Conservation (phyloP, 2,888 invertebrate genomes). For the Eupelmus urozonus region DNA sequence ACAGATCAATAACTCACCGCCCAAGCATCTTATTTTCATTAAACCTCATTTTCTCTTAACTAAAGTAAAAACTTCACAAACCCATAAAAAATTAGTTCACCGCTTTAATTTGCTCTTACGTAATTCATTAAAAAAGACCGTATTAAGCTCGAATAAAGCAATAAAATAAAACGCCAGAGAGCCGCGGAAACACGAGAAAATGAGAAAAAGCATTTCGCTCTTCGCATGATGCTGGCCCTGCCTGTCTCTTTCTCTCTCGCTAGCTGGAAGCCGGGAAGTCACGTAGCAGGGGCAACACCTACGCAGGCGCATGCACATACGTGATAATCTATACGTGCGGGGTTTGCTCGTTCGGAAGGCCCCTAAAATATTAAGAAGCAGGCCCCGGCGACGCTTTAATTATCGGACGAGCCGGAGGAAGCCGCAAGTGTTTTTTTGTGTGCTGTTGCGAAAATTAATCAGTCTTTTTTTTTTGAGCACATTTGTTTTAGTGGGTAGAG, state of each 20-base stretch:
- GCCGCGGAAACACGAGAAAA: constrained; percentile 15
- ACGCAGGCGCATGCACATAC: background rate
- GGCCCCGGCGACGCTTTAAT: constrained; percentile 38
- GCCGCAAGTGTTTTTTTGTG: constrained; percentile 1
- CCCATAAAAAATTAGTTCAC: too few species aligned
- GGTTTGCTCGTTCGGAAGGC: background rate
- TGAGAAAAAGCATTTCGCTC: constrained; percentile 35
- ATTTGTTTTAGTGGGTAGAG: background rate
- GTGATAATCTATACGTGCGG: constrained; percentile 18
- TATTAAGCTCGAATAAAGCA: constrained; percentile 23
- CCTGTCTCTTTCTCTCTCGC: constrained; percentile 12
- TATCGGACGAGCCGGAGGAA: constrained; percentile 40
- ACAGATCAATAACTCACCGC: too few species aligned
- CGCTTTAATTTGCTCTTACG: background rate
- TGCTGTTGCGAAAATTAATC: background rate
- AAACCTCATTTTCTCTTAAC: too few species aligned
- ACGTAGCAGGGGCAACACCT: constrained; percentile 10
- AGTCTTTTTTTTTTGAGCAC: background rate
- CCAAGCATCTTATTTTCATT: too few species aligned
- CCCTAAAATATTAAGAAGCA: constrained; percentile 47
- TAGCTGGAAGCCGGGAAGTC: constrained; percentile 16
- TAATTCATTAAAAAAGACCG: constrained; percentile 2
- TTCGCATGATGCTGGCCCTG: too few species aligned
- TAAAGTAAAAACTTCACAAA: too few species aligned
- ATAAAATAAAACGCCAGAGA: background rate